Evolutionary conservation across 2,888 invertebrate species (phyloP), one percentile per base, ranked within the genome.

Genomic region (Cantharis nigra): DNA sequence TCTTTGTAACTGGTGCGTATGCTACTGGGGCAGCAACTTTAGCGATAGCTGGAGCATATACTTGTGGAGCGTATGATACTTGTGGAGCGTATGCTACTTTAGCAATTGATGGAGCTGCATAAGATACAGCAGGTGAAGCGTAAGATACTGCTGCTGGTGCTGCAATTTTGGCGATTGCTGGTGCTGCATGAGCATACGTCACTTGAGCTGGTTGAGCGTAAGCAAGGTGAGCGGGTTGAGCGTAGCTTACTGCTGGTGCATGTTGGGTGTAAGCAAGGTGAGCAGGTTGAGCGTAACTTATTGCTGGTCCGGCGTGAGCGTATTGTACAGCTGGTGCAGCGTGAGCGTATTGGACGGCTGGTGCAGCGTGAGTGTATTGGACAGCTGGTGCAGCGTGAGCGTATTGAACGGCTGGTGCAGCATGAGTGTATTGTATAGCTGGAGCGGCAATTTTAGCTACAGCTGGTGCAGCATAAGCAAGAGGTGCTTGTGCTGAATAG

Each of bases 81-180:
- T 89, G 89, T 77, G 89, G 87, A 63, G 89, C 89, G 71, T 80
- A 86, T 78, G 88, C 87, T 23, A 87, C 85, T 79, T 88, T 86
- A 2, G 86, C 81, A 80, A 88, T 88, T 10, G 87, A 84, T 16
- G 64, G 64, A 72, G 64, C 18, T 13, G 65, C 18, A n/a, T 67
- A 67, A 9, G 65, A 67, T 13, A 65, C 0, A 23, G 80, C 78
- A 11, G 81, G 77, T 13, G 81, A 79, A 28, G 80, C 81, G 26
- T 76, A 73, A 7, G 73, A 74, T 16, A 70, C 62, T 30, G 71
- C 65, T 23, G 72, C 72, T 26, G 79, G 77, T 28, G 89, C 88
- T 78, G 83, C 82, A 72, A 84, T 82, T 79, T 84, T 84, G 30
- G 85, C 85, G 71, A 85, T 85, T 10, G 76, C 80, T 71, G 78